Conservation (phyloP, 2,113 vertebrate species). For the Emydocephalus ijimae region DNA sequence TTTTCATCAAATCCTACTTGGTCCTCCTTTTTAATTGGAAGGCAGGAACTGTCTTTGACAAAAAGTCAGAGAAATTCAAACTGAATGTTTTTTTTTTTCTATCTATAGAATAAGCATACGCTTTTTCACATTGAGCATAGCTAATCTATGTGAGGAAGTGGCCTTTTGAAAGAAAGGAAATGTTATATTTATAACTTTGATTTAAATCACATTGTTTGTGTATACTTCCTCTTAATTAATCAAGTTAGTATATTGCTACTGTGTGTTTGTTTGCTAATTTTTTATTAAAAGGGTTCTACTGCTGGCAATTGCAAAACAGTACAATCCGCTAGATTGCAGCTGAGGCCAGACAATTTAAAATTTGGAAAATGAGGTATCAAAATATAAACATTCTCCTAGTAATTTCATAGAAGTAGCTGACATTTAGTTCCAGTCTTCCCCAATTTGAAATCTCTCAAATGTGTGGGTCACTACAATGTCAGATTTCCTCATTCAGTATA, state of each 20-base stretch:
- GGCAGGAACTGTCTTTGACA: background rate
- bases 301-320: background rate
- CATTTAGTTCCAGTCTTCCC: background rate
- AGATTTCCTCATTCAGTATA: background rate
- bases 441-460: background rate
- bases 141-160: background rate
- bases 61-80: background rate
- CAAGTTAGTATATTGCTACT: background rate
- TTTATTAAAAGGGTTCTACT: background rate
- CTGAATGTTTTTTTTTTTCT: too few species aligned
- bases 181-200: background rate
- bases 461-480: background rate
- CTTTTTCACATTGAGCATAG: background rate
- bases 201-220: background rate
- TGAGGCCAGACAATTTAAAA: background rate
- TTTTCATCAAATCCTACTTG: background rate
- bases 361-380: background rate
- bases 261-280: background rate
- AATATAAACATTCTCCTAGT: background rate
- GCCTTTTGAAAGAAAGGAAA: background rate
- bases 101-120: background rate
- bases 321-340: background rate
- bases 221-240: background rate
- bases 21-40: background rate
- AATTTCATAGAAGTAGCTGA: background rate